Evolutionary conservation across 2,797 vertebrate genomes (phyloP).

Genomic region (Anisognathus igniventris): DNA sequence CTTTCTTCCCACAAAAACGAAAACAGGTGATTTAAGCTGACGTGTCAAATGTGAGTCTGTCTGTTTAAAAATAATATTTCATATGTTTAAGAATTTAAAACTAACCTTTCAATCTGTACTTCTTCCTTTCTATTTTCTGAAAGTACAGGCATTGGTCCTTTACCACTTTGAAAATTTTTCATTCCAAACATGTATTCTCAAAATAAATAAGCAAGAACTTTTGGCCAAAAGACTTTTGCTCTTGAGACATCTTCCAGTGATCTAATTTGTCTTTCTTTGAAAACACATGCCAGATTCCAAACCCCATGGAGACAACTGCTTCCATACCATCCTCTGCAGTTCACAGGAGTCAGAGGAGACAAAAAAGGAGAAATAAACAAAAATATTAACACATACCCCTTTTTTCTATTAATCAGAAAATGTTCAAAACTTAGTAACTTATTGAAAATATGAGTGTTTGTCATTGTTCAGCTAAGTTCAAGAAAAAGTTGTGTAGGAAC

Average conservation of each 20-base stretch:
- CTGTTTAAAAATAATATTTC: not conserved
- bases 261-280: conserved; percentile 56
- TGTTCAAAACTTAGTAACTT: not conserved
- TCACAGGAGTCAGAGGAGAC: not conserved
- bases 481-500: not conserved
- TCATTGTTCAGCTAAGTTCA: not conserved
- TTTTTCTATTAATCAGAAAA: not conserved
- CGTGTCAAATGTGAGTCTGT: not conserved
- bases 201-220: conserved; percentile 28
- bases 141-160: not conserved
- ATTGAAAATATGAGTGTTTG: not conserved
- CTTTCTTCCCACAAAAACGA: not conserved
- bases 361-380: conserved; percentile 13
- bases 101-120: not conserved
- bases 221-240: conserved; percentile 18
- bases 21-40: not conserved
- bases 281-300: conserved; percentile 19
- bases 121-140: not conserved
- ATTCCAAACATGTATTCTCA: conserved; percentile 19
- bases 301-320: conserved; percentile 42
- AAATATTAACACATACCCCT: not conserved
- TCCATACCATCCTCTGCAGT: conserved; percentile 3
- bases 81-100: not conserved
- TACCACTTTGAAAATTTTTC: conserved; percentile 17
- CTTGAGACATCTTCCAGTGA: not conserved